Base-by-base conservation (phyloP, 2,797 vertebrate species). In the Forpus xanthops region DNA sequence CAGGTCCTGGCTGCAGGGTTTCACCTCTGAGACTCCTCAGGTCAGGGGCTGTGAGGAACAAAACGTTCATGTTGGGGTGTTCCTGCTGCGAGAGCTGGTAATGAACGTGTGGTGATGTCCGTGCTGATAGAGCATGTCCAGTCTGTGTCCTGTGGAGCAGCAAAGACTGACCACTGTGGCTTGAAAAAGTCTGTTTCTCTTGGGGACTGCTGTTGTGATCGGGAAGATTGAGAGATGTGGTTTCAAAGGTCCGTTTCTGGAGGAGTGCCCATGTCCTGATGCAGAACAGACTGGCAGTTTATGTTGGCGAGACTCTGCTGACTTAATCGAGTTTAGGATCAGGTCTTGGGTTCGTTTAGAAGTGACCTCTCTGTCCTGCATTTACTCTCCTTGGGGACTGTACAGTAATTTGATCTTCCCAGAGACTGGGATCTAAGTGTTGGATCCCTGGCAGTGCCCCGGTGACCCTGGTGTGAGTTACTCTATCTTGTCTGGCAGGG, bases 401-500 rank as follows among this genome's bases (percentile, higher is more conserved):
- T 33, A 12, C 2, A 10, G 17, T 6, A 25, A 1, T 30, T 70
- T 17, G 27, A 6, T 47, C 23, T n/a, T 72, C 9, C 28, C 12
- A 28, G 23, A 17, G 41, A 3, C 25, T 16, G 8, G 15, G 44
- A 13, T 16, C 65, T 1, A 4, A 49, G 56, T 1, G 1, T 3
- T 18, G 58, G 42, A 25, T 39, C 62, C 20, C 20, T 31, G 70
- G 41, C 9, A 47, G 17, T 60, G 25, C 71, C 30, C 31, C 5
- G 23, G 33, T 68, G 70, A 7, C 27, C 8, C 74, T 52, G 42
- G 1, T 30, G 30, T 2, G 8, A 35, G 15, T 71, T 75, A 11
- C 1, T 47, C 60, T 31, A 8, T 23, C 1, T 0, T 35, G 44
- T 15, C 52, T 31, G 4, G 12, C 16, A n/a, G 27, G 27, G 20